phyloP scores from a whole-genome alignment of 2,113 vertebrate species.

The Bothrops jararaca region DNA sequence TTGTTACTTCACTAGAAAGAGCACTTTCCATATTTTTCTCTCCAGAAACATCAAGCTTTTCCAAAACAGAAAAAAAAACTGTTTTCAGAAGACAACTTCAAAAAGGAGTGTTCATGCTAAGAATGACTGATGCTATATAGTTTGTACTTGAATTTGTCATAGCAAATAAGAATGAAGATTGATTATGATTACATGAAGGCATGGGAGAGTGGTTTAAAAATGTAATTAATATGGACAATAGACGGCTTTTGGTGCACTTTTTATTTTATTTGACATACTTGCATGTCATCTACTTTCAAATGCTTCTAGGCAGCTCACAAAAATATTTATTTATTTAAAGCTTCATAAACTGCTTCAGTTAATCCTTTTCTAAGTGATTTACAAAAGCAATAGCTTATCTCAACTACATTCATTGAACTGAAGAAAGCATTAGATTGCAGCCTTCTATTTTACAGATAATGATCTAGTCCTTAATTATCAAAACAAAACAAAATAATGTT shows the following conservation, averaged over 20 bases:
- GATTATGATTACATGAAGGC: background rate
- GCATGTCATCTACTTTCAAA: background rate
- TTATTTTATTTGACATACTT: background rate
- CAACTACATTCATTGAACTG: background rate
- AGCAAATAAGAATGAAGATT: fast-evolving
- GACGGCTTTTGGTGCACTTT: background rate
- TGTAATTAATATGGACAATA: background rate
- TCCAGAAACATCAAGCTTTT: background rate
- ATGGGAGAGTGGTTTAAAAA: background rate
- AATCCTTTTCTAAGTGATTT: background rate
- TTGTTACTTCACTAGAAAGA: background rate
- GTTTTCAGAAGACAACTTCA: background rate
- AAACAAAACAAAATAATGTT: background rate
- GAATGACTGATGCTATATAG: background rate
- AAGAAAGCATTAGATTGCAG: background rate
- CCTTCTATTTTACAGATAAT: background rate
- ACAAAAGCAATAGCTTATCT: background rate
- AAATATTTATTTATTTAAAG: background rate
- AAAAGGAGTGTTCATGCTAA: background rate
- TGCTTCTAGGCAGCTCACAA: background rate
- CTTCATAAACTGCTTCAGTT: background rate
- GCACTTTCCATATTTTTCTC: background rate
- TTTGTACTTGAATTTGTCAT: background rate
- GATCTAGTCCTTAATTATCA: background rate
- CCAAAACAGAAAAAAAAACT: constrained; percentile 16